Base-by-base conservation (phyloP, 2,888 invertebrate species). In the Halictus quadricinctus region DNA sequence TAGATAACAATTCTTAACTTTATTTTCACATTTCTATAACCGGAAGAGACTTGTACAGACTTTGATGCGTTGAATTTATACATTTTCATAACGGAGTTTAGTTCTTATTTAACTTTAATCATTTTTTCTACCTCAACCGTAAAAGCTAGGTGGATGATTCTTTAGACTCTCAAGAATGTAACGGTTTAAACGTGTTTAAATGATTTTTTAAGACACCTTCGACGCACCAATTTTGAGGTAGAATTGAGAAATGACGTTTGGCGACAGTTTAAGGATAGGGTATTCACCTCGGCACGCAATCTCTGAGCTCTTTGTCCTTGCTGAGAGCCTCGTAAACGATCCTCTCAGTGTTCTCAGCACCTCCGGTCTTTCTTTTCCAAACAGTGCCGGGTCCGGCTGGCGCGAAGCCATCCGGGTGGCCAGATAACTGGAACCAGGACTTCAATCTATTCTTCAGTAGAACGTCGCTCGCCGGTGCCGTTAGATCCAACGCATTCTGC, bases 331-430 rank as follows among this genome's bases (percentile, higher is more conserved):
- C 97, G 95, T 99, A 99, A 4, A 97, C 97, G 84, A 96, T 96
- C 80, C 97, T 96, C 94, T 98, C 98, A 41, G 97, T 96, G 91
- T 97, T 97, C 90, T 97, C 97, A 66, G 96, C 95, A 83, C 96
- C 96, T 10, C 95, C 95, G 48, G 97, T 96, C 74, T 98, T 97
- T 89, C 98, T 97, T 95, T 99, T 99, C 97, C 99, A 98, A 76
- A 99, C 98, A 21, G 98, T 98, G 86, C 98, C 98, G 15, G 98
- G 98, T 1, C 98, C 98, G 0, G 98, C 98, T 7, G 98, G 98
- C 0, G 98, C 98, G 95, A 99, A 96, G 88, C 98, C 98, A 87
- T 98, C 98, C 81, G 97, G 97, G 95, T 99, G 99, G 0, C 99
- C 99, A 21, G 98, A 97, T 87, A 99, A 95, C 95, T 99, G 99